Evolutionary conservation across 2,113 vertebrate genomes (phyloP), one percentile per base, ranked within the genome.

Genomic region (Mustela lutreola): DNA sequence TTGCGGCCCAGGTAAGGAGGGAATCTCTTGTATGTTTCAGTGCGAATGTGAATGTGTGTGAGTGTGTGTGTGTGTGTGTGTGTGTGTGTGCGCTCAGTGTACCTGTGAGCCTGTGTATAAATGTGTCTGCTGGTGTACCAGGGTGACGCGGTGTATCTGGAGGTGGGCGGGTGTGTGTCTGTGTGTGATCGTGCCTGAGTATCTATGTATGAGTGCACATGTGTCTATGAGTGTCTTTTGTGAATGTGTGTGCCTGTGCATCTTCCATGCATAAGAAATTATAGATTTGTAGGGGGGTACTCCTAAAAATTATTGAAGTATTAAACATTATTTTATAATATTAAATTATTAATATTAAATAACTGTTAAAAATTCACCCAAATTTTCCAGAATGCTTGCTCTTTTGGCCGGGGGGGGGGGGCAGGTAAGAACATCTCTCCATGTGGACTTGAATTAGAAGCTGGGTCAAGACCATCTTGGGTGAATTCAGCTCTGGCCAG

Each of bases 1-100:
- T 99, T 16, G 98, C 99, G 98, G 95, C 96, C 9, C 98, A 98
- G 99, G 99, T 99, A 95, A 97, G 87, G 42, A 94, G 48, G 16
- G 42, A 84, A 65, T 42, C 48, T 58, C 4, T 28, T 39, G 5
- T 39, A 16, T 18, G 65, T 78, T 89, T 96, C 53, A 42, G 33
- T 33, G 11, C 63, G 80, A 56, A 14, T 65, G n/a, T 42, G n/a
- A 36, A 21, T 36, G 11, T 65, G 33, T 42, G 24, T 60, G 2
- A 4, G 5, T 26, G 36, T 16, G 15, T 33, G 14, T 53, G 50
- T 53, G 14, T 16, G 50, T 53, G 15, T 45, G 28, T 42, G 24
- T 60, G 1, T 4, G 11, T 33, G 39, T 10, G 5, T 24, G 12
- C 36, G 24, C 7, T 83, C 56, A 2, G 31, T 84, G 31, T 42